Percentiles rank a stretch among this genome's conserved stretches.
Evolutionary conservation across 2,113 vertebrate genomes (phyloP).

Genomic region (Chitala chitala): DNA sequence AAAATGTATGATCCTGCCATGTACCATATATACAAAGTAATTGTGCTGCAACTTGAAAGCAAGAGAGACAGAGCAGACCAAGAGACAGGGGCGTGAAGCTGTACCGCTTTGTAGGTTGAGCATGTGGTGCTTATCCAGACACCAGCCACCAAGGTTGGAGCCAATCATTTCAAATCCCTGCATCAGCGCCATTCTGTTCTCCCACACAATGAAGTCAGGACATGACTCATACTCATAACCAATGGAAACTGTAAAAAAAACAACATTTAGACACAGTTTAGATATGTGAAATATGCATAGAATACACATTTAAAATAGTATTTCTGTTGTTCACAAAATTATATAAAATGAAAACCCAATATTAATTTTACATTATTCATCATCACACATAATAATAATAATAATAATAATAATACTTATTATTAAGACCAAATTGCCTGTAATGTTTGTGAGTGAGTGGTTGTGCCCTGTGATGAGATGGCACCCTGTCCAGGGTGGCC

Average conservation of each 20-base stretch:
- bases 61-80: neutral
- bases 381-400: too few relatives aligned
- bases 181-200: conserved; percentile 72
- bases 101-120: conserved; percentile 81
- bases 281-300: too few relatives aligned
- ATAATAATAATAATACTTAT: too few relatives aligned
- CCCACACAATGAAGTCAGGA: conserved; percentile 75
- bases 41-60: neutral
- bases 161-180: conserved; percentile 82
- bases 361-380: too few relatives aligned
- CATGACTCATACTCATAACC: conserved; percentile 82
- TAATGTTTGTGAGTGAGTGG: too few relatives aligned
- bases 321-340: too few relatives aligned
- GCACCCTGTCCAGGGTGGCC: too few relatives aligned
- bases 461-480: too few relatives aligned
- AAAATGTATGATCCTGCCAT: neutral
- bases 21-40: too few relatives aligned
- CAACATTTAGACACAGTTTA: neutral
- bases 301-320: too few relatives aligned
- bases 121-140: conserved; percentile 79
- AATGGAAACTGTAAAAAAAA: conserved; percentile 71
- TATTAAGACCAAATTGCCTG: too few relatives aligned
- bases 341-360: too few relatives aligned
- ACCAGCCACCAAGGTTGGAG: conserved; percentile 79
- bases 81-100: conserved; percentile 20